Base-by-base conservation (phyloP, 2,888 invertebrate genomes). In the Synergus umbraculus region DNA sequence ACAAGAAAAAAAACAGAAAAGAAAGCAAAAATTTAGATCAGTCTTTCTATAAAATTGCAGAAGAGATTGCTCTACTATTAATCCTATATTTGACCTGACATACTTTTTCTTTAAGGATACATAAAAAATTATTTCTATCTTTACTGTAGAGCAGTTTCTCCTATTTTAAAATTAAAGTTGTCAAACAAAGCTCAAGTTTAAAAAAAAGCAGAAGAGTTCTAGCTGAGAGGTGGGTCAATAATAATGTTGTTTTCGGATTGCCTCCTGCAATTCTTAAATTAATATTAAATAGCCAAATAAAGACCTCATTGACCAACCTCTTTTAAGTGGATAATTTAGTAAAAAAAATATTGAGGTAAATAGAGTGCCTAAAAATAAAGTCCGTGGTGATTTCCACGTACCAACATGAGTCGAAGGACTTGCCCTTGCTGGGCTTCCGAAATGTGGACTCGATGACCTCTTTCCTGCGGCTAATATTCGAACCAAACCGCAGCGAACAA, bases 371-470 rank as follows among this genome's bases (percentile, higher is more conserved):
- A 58, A 73, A 54, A 54, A 37, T 79, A 80, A 66, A 78, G 78
- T 60, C 78, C 82, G 81, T 84, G 82, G 80, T 73, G 60, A 29
- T 66, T 69, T 79, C 84, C 84, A 89, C 91, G 86, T 91, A 91
- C 91, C 91, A 84, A 87, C 84, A 79, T 85, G 83, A 79, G 89
- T 85, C 80, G 88, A 84, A 66, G 88, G 85, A 84, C 84, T 85
- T 82, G 89, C 87, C 83, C 87, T 87, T 84, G 88, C 90, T 83
- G 91, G 91, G 81, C 91, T 91, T 88, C 91, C 91, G 76, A 88
- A 87, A 87, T 89, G 89, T 78, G 91, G 91, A 86, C 91, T 91
- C 81, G 85, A 84, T 66, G 90, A 89, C 83, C 86, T 88, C 87
- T 90, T 91, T 81, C 89, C 89, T 80, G 86, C 84, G 78, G 88